Percentiles rank a stretch among this genome's conserved stretches.
Conservation (phyloP, 2,797 vertebrate genomes). For the Tangara arthus region DNA sequence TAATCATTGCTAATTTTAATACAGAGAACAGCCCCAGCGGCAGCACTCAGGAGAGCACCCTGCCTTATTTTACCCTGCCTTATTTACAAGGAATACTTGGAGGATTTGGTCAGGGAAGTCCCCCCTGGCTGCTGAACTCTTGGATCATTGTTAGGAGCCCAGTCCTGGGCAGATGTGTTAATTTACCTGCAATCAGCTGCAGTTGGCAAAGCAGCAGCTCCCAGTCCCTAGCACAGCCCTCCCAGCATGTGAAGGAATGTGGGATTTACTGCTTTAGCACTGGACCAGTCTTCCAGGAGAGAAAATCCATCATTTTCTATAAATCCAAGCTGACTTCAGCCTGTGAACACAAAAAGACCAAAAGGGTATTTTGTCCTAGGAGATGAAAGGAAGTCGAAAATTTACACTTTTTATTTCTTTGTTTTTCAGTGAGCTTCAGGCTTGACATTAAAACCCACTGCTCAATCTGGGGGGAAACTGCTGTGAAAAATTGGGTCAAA, state of each 20-base stretch:
- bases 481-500: conserved; percentile 51
- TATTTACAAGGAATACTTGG: background rate
- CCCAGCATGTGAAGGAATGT: accelerated
- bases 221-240: background rate
- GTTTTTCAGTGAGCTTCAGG: background rate
- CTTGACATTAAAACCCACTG: conserved; percentile 4
- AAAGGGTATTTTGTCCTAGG: background rate
- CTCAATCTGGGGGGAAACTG: background rate
- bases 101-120: background rate
- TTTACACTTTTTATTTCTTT: background rate
- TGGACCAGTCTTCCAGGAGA: background rate
- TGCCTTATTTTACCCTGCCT: background rate
- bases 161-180: background rate
- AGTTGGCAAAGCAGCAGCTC: background rate
- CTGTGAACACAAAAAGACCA: background rate
- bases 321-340: background rate
- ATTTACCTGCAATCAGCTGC: background rate
- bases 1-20: background rate
- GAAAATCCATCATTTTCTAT: background rate
- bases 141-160: background rate
- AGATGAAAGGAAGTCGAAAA: background rate
- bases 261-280: background rate
- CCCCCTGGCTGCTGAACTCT: background rate
- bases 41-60: background rate
- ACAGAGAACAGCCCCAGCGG: background rate